A percentile compares a stretch with the other conserved stretches of the same genome.
Conservation (phyloP, 2,797 vertebrate species). For the Eulemur coronatus region DNA sequence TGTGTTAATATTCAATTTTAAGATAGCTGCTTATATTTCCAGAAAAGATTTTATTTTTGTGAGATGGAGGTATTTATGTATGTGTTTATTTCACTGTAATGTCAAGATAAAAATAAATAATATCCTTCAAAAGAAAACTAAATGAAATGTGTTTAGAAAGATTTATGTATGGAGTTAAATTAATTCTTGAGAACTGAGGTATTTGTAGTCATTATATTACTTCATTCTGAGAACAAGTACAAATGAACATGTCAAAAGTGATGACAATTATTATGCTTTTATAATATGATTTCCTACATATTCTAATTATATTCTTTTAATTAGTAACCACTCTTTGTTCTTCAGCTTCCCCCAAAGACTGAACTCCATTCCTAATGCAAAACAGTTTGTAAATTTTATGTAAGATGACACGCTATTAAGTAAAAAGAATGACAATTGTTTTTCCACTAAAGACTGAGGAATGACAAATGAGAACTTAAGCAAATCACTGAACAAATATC, state of each 20-base stretch:
- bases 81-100: background rate
- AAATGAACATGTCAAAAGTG: slow-evolving; percentile 63
- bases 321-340: slow-evolving; percentile 66
- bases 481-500: slow-evolving; percentile 34
- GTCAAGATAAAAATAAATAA: slow-evolving; percentile 63
- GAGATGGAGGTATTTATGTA: background rate
- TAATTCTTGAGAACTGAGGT: slow-evolving; percentile 45
- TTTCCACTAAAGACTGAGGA: slow-evolving; percentile 44
- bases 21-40: background rate
- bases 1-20: background rate
- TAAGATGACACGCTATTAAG: slow-evolving; percentile 59
- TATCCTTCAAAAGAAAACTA: slow-evolving; percentile 41
- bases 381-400: slow-evolving; percentile 58
- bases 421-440: slow-evolving; percentile 65
- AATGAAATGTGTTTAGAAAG: slow-evolving; percentile 52
- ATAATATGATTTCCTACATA: slow-evolving; percentile 69
- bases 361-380: slow-evolving; percentile 35
- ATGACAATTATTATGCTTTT: slow-evolving; percentile 66
- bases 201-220: slow-evolving; percentile 50
- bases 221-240: slow-evolving; percentile 62
- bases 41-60: background rate
- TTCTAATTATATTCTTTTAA: slow-evolving; percentile 74
- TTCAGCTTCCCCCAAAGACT: slow-evolving; percentile 6
- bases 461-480: slow-evolving; percentile 40
- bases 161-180: slow-evolving; percentile 59